Percentiles rank a stretch among this genome's conserved stretches.
Conservation (phyloP, 1,140 invertebrate species). For the Protaetia brevitarsis region DNA sequence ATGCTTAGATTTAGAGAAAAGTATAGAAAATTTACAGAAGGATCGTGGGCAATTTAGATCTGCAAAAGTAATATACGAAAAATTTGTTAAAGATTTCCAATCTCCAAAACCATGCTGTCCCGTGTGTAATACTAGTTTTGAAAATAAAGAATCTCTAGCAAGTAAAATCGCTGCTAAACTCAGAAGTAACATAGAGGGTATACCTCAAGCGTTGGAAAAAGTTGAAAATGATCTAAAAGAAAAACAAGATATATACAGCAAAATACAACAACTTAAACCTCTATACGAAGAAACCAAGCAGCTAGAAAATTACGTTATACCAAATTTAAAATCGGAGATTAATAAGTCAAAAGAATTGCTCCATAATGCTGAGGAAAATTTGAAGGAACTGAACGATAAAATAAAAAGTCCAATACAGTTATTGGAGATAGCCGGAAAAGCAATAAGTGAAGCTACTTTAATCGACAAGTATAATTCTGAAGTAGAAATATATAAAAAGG, state of each 20-base stretch:
- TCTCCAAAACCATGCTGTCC: slow-evolving; percentile 43
- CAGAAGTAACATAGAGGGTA: slow-evolving; percentile 52
- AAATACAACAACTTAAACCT: slow-evolving; percentile 40
- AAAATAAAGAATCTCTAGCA: slow-evolving; percentile 29
- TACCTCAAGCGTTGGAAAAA: slow-evolving; percentile 47
- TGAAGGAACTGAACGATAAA: slow-evolving; percentile 32
- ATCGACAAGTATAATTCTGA: slow-evolving; percentile 42
- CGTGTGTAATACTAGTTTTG: slow-evolving; percentile 43
- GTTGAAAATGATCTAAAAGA: slow-evolving; percentile 44
- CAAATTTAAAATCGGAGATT: slow-evolving; percentile 10
- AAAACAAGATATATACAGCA: slow-evolving; percentile 38
- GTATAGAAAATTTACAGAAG: slow-evolving; percentile 49
- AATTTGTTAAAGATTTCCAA: slow-evolving; percentile 44
- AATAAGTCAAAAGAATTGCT: slow-evolving; percentile 27
- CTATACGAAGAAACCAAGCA: slow-evolving; percentile 37
- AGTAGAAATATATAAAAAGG: slow-evolving; percentile 31
- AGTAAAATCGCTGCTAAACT: slow-evolving; percentile 46
- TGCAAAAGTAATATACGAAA: slow-evolving; percentile 50
- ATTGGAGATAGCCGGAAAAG: slow-evolving; percentile 31
- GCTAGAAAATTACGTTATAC: slow-evolving; percentile 27
- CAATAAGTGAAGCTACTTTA: slow-evolving; percentile 39
- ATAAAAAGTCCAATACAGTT: slow-evolving; percentile 32
- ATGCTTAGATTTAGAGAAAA: slow-evolving; percentile 41
- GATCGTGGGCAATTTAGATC: slow-evolving; percentile 50
- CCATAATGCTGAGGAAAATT: slow-evolving; percentile 27